Base-by-base conservation (phyloP, 2,888 invertebrate genomes). In the Oscheius sp. region DNA sequence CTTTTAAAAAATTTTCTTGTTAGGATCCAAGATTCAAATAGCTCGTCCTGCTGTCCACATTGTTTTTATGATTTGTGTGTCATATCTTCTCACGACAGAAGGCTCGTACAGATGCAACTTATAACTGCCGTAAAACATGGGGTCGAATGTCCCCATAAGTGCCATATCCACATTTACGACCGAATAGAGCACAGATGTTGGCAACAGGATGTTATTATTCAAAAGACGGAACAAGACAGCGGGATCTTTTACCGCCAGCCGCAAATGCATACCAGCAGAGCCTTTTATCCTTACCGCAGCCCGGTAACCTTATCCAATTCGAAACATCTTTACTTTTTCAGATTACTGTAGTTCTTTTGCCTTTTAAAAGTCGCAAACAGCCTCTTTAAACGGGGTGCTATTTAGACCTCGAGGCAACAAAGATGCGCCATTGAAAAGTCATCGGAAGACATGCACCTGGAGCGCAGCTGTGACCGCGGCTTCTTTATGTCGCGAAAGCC, bases 81-180 rank as follows among this genome's bases (percentile, higher is more conserved):
- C 55, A 25, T 23, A 55, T 55, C 55, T 55, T 55, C 55, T 21
- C 55, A 55, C 2, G 23, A n/a, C 55, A 55, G 66, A 41, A 43
- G 61, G 43, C 61, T 46, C 43, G 43, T 66, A 49, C 66, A 66
- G 66, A 66, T 66, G 66, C 66, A 66, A 66, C 49, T 66, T 66
- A 66, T 66, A 21, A n/a, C n/a, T n/a, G 66, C 18, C 66, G 27
- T 52, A 66, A 66, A 66, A 66, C 35, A 35, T 35, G 52, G 49
- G 61, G 61, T 43, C 61, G 41, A 43, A 61, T 61, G 61, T 61
- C 61, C 61, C 61, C 61, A 45, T 45, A 61, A 46, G 52, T 66
- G 52, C 49, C 52, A 35, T 49, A 27, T 49, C 61, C 46, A 49
- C 66, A 66, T 66, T 52, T 66, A 52, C 66, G 49, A 52, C 29